phyloP scores from a whole-genome alignment of 2,113 vertebrate species.

The Corydoras sp. region DNA sequence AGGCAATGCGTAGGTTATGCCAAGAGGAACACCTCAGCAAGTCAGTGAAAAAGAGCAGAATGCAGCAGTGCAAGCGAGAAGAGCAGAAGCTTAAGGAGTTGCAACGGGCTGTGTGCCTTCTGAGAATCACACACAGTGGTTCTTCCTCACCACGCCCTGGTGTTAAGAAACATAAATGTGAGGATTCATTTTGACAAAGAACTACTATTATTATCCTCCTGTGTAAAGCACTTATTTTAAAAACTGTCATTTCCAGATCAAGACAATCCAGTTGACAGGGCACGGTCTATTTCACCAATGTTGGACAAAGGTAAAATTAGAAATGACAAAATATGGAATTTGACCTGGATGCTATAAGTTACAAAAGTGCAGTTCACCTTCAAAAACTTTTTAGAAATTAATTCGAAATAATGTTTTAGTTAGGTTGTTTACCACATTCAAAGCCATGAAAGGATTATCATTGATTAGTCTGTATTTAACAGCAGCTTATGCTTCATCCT shows the following conservation, averaged over 20 bases:
- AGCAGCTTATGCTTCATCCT: neutral
- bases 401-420: too few relatives aligned
- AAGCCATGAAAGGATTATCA: too few relatives aligned
- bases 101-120: constrained; percentile 67
- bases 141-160: constrained; percentile 58
- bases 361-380: too few relatives aligned
- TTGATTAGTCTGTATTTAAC: neutral
- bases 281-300: constrained; percentile 68
- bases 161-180: constrained; percentile 50
- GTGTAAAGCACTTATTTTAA: constrained; percentile 10
- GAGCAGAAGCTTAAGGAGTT: constrained; percentile 78
- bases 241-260: constrained; percentile 54
- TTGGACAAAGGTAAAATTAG: constrained; percentile 70
- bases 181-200: constrained; percentile 9
- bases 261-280: constrained; percentile 73
- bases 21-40: constrained; percentile 71
- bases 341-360: too few relatives aligned
- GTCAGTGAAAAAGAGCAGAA: constrained; percentile 70
- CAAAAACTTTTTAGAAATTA: too few relatives aligned
- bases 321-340: neutral
- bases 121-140: constrained; percentile 54
- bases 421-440: too few relatives aligned
- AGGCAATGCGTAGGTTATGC: constrained; percentile 72
- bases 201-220: neutral
- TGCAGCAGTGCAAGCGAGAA: constrained; percentile 65